Evolutionary conservation across 2,113 vertebrate genomes (phyloP).

Genomic region (Cephalopterus ornatus): DNA sequence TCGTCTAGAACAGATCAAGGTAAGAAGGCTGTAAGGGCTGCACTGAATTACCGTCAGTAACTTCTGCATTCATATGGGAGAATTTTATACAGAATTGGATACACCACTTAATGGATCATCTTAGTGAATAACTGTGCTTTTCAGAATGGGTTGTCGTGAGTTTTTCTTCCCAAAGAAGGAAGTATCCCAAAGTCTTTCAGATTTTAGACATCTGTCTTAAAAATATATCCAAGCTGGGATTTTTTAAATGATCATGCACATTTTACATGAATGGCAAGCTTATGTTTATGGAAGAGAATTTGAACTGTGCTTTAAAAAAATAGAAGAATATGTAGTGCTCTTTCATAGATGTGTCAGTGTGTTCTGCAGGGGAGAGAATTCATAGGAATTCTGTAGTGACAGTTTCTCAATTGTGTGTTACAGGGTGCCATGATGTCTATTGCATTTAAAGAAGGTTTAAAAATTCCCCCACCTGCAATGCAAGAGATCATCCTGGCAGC

Average conservation of each 20-base stretch:
- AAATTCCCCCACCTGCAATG: constrained; percentile 91
- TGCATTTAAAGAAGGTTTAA: constrained; percentile 94
- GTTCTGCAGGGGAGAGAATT: neutral
- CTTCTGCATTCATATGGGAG: neutral
- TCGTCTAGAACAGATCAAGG: constrained; percentile 96
- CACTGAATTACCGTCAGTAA: neutral
- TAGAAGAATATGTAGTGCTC: neutral
- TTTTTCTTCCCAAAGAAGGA: neutral
- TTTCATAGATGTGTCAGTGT: neutral
- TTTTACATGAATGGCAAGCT: neutral
- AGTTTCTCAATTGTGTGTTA: neutral
- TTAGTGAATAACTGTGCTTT: neutral
- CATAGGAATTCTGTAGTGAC: neutral
- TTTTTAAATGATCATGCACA: neutral
- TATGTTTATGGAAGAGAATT: neutral
- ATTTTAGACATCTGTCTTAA: neutral
- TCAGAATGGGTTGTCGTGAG: neutral
- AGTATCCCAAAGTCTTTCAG: neutral
- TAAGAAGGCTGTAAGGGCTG: constrained; percentile 2
- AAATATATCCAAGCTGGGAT: neutral
- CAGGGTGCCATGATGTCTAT: constrained; percentile 98
- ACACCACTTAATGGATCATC: neutral
- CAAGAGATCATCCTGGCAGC: constrained; percentile 95
- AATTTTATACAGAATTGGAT: neutral
- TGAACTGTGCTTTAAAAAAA: neutral